phyloP scores from a whole-genome alignment of 1,140 invertebrate genomes.

The Kradibia gibbosae region DNA sequence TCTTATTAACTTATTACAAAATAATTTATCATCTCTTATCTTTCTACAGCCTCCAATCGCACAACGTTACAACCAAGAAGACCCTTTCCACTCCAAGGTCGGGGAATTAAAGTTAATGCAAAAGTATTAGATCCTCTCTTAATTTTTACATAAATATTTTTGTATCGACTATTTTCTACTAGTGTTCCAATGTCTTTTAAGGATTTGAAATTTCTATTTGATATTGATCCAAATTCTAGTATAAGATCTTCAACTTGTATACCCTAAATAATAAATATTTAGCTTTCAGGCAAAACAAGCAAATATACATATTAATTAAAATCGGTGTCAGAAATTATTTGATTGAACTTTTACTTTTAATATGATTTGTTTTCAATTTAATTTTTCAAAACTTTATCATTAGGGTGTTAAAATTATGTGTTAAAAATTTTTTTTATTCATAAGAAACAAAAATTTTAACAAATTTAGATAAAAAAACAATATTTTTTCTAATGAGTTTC shows the following conservation, averaged over 20 bases:
- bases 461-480: no score
- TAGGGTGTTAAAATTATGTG: no score
- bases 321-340: no score
- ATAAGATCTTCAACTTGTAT: slow-evolving; percentile 82
- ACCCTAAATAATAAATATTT: slow-evolving; percentile 76
- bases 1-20: slow-evolving; percentile 22
- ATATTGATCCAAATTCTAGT: slow-evolving; percentile 88
- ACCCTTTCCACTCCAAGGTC: slow-evolving; percentile 81
- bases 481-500: no score
- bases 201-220: slow-evolving; percentile 80
- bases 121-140: slow-evolving; percentile 71
- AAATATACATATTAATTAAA: no score
- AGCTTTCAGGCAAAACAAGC: no score
- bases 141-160: slow-evolving; percentile 76
- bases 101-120: slow-evolving; percentile 77
- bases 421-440: no score
- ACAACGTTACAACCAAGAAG: slow-evolving; percentile 85
- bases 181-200: slow-evolving; percentile 80
- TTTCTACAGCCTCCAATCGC: slow-evolving; percentile 72
- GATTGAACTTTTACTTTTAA: no score
- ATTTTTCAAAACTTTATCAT: no score
- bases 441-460: no score
- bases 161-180: slow-evolving; percentile 83
- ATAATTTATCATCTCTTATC: slow-evolving; percentile 61
- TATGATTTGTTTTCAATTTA: no score